Base-by-base conservation (phyloP, 1,140 invertebrate genomes). In the Aricia agestis region DNA sequence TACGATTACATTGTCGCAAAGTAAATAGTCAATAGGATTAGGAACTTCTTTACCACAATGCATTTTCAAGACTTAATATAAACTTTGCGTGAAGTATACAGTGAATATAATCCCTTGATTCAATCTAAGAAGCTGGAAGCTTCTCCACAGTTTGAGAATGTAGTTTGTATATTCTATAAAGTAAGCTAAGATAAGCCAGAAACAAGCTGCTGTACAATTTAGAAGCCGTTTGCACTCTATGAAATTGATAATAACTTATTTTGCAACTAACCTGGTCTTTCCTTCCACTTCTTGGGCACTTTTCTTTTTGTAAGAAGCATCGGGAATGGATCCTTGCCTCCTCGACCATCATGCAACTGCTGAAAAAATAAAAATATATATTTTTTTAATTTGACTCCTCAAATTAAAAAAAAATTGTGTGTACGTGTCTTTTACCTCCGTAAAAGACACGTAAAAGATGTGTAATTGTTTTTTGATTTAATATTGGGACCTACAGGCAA, bases 271-370 rank as follows among this genome's bases (percentile, higher is more conserved):
- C 94, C 92, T 31, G 95, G 94, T 61, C 94, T 84, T 82, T 95
- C 93, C 67, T 94, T 95, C 93, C 95, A 96, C 78, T 96, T 94
- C 85, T 96, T 96, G 1, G 96, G 95, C 11, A 98, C 86, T 92
- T 95, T 96, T 11, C 93, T 96, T 85, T 95, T 94, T 76, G 94
- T 95, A 52, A 98, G 90, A 1, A 98, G 85, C 69, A 95, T 84
- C 18, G 94, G 93, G 84, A 95, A 95, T 1, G 95, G 95, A 88
- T 97, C 95, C 72, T 95, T 93, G 0, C 96, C 96, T 74, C 94
- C 94, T 82, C 95, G 95, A 9, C 93, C 91, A 69, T 92, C 92
- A 72, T 94, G 94, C 15, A 95, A 90, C 86, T 97, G 96, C 76
- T 92, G 59, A 32, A 72, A 72, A 74, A 72, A 36, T 7, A 36